A percentile compares a stretch with the other conserved stretches of the same genome.
Conservation (phyloP, 2,113 vertebrate genomes). For the Chascanopsetta lugubris region DNA sequence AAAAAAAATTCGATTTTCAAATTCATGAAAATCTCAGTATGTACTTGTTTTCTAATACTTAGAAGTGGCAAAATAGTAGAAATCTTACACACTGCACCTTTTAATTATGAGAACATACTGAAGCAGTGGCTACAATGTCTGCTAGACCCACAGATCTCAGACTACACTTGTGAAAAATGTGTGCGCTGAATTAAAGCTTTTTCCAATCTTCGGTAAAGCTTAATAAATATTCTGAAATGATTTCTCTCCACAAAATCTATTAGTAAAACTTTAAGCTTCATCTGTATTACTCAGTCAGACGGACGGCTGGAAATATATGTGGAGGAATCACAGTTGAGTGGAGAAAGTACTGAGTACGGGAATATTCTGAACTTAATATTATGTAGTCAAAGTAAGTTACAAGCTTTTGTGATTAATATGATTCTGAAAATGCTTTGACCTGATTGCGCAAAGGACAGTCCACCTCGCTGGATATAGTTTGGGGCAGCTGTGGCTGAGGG, state of each 20-base stretch:
- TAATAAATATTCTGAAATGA: constrained; percentile 28
- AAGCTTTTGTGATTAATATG: not conserved
- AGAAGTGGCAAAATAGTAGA: too few relatives aligned
- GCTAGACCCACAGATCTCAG: too few relatives aligned
- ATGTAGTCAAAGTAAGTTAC: not conserved
- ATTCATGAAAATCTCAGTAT: too few relatives aligned
- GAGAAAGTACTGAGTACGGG: constrained; percentile 19
- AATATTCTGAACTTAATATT: constrained; percentile 20
- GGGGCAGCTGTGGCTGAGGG: too few relatives aligned
- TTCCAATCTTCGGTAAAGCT: constrained; percentile 20
- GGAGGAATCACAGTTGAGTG: constrained; percentile 15
- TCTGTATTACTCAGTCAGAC: constrained; percentile 24
- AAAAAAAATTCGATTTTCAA: too few relatives aligned
- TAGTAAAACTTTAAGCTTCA: constrained; percentile 31
- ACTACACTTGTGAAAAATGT: too few relatives aligned
- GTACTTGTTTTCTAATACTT: too few relatives aligned
- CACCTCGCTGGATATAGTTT: too few relatives aligned
- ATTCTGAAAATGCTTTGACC: not conserved
- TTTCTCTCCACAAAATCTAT: constrained; percentile 48
- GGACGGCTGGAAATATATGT: constrained; percentile 41
- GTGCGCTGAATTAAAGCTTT: constrained; percentile 19
- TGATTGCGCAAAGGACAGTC: too few relatives aligned
- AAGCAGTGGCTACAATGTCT: too few relatives aligned
- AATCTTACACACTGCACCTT: too few relatives aligned
- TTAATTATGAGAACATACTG: too few relatives aligned